Evolutionary conservation across 1,140 invertebrate species (phyloP).

Genomic region (Hydropsyche tenuis): DNA sequence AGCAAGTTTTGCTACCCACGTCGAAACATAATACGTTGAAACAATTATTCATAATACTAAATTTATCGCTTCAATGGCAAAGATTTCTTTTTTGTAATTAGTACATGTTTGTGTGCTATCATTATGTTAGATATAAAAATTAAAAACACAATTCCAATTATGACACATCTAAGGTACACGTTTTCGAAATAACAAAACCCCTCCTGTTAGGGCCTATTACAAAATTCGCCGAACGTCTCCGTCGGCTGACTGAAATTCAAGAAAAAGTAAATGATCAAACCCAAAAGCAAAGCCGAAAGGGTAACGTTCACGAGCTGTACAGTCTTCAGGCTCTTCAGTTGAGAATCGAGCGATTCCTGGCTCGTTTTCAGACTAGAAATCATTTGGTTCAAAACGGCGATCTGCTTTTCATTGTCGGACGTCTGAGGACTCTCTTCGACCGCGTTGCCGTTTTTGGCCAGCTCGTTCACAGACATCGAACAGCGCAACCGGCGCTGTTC

Average conservation of each 20-base stretch:
- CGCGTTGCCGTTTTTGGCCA: constrained; percentile 51
- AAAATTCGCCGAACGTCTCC: constrained; percentile 38
- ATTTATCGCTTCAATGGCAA: background rate
- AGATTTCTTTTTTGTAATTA: background rate
- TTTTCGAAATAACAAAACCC: constrained; percentile 4
- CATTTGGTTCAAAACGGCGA: background rate
- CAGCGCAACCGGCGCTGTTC: constrained; percentile 61
- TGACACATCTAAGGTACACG: constrained; percentile 20
- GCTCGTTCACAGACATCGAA: constrained; percentile 54
- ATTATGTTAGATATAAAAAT: constrained; percentile 22
- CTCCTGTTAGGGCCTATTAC: constrained; percentile 44
- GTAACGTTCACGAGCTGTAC: constrained; percentile 38
- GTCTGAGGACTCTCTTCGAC: background rate
- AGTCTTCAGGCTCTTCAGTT: constrained; percentile 41
- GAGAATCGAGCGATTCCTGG: constrained; percentile 30
- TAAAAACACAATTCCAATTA: background rate
- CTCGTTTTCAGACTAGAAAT: constrained; percentile 5
- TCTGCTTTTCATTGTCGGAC: constrained; percentile 7
- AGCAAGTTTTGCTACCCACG: background rate
- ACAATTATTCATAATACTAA: background rate
- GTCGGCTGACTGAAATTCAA: constrained; percentile 11
- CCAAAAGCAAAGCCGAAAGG: constrained; percentile 37
- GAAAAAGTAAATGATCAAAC: constrained; percentile 40
- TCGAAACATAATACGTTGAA: background rate
- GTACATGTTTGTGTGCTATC: constrained; percentile 18